Conservation (phyloP, 2,113 vertebrate genomes). For the Synodontis membranacea region DNA sequence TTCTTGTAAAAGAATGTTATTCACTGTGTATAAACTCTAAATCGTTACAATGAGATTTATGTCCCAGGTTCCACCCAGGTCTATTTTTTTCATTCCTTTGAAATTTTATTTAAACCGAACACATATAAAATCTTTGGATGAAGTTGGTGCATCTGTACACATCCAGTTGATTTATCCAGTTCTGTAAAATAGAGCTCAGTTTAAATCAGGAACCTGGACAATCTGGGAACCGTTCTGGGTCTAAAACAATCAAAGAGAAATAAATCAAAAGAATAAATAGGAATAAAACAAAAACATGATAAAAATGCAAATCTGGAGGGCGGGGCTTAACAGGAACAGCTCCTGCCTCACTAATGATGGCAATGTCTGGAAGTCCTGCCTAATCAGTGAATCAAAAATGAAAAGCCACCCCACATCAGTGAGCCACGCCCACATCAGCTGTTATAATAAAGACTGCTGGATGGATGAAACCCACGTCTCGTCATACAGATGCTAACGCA, state of each 20-base stretch:
- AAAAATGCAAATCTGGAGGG: neutral
- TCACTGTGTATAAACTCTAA: neutral
- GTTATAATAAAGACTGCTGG: neutral
- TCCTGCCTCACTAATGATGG: neutral
- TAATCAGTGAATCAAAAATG: neutral
- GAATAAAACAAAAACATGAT: neutral
- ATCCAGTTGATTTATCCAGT: neutral
- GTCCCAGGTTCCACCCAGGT: neutral
- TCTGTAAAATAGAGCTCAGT: neutral
- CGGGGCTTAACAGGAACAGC: neutral
- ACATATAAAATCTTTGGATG: neutral
- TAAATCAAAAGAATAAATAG: neutral
- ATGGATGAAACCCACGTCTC: constrained; percentile 21
- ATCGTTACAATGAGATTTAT: neutral
- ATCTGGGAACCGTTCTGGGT: neutral
- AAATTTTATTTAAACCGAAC: neutral
- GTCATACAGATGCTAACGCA: constrained; percentile 30
- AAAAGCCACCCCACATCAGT: neutral
- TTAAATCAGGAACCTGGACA: neutral
- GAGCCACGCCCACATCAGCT: neutral
- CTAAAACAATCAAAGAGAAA: neutral
- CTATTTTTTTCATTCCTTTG: neutral
- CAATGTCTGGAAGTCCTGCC: neutral
- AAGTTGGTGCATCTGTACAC: neutral
- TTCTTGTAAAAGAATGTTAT: too few relatives aligned